Base-by-base conservation (phyloP, 2,797 vertebrate species). In the Neostethus bicornis region DNA sequence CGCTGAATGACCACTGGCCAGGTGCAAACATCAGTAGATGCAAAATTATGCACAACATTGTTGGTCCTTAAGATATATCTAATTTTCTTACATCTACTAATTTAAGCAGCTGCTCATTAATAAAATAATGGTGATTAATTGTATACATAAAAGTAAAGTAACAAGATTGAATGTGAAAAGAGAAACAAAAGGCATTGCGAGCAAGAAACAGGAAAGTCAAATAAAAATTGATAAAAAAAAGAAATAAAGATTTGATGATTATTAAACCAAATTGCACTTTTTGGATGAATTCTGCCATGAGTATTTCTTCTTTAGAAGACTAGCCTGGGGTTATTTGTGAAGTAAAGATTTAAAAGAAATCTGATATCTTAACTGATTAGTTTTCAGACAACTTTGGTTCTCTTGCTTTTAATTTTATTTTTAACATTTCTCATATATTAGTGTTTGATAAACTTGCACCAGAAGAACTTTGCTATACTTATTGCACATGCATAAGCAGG, bases 261-360 rank as follows among this genome's bases (percentile, higher is more conserved):
- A 92, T 93, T 94, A 92, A 92, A 93, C 83, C 86, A 88, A 93
- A 93, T 90, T 80, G 86, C 90, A 61, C 84, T 71, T 85, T 85
- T 87, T 91, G 93, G 85, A 85, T 79, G 85, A 87, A 92, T 84
- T 85, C 89, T 88, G 90, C 89, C 81, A 68, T 67, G 89, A 78
- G 79, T 85, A 85, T 54, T 63, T 50, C 48, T 68, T 89, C 84
- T 91, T 89, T 86, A 71, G 84, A 87, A 76, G 88, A 90, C 81
- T 87, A 89, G 90, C 91, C 92, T 88, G 87, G 76, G 90, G 91
- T 94, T 91, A 91, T 91, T 90, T 90, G 90, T 87, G 0, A 93
- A 78, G 95, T 89, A 91, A 90, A 90, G 87, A 94, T 93, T 92
- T 93, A 91, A 90, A 93, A 91, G 87, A 92, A 90, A 93, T 86